Conservation (phyloP, 2,113 vertebrate genomes). For the Phaethornis superciliosus region DNA sequence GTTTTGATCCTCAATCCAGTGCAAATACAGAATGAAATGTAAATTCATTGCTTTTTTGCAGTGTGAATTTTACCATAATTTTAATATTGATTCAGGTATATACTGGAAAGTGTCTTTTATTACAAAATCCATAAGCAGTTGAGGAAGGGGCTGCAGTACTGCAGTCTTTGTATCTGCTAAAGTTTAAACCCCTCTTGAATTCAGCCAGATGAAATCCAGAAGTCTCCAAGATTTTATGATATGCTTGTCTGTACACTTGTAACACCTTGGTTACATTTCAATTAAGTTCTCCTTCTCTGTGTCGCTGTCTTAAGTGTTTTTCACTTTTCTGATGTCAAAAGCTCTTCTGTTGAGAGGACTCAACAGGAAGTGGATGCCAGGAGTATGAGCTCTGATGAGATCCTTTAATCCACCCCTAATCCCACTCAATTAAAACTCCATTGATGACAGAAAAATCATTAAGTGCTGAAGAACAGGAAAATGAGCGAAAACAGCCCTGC, state of each 20-base stretch:
- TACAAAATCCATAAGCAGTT: constrained; percentile 22
- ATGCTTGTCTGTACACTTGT: background rate
- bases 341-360: constrained; percentile 69
- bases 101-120: background rate
- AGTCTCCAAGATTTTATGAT: background rate
- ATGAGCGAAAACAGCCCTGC: constrained; percentile 58
- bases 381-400: constrained; percentile 69
- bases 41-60: constrained; percentile 4
- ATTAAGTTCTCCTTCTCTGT: constrained; percentile 18
- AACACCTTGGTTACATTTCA: constrained; percentile 33
- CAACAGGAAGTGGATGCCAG: constrained; percentile 67
- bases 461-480: constrained; percentile 70
- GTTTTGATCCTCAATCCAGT: constrained; percentile 36
- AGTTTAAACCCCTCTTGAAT: background rate
- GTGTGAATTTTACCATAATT: constrained; percentile 40
- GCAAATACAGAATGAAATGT: constrained; percentile 47
- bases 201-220: background rate
- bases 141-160: background rate
- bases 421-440: constrained; percentile 75
- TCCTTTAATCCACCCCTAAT: constrained; percentile 76
- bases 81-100: constrained; percentile 27
- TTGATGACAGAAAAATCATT: constrained; percentile 73
- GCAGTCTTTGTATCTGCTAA: background rate
- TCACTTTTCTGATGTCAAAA: constrained; percentile 64
- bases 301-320: constrained; percentile 59